Percentiles rank a stretch among this genome's conserved stretches.
phyloP scores from a whole-genome alignment of 2,113 vertebrate genomes.

The Notothenia rossii region DNA sequence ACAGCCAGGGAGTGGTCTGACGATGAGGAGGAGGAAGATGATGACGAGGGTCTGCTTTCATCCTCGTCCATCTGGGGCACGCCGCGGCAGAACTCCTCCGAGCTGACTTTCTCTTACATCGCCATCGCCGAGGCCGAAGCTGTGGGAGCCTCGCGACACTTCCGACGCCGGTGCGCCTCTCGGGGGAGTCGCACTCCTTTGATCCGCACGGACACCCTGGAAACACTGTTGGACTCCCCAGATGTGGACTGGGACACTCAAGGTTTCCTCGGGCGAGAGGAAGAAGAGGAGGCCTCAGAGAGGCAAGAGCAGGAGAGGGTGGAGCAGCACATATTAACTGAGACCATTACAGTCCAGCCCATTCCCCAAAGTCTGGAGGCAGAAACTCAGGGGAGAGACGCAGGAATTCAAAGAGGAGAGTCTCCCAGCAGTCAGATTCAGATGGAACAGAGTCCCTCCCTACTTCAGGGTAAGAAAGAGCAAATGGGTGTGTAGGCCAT shows the following conservation, averaged over 20 bases:
- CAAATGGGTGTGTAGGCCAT: no score
- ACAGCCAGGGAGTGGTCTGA: constrained; percentile 92
- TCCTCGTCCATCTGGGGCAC: constrained; percentile 88
- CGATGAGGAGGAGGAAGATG: constrained; percentile 81
- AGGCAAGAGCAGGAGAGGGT: constrained; percentile 36
- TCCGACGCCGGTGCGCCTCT: constrained; percentile 70
- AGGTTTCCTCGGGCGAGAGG: constrained; percentile 60
- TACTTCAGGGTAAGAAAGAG: constrained; percentile 58
- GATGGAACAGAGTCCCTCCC: constrained; percentile 40
- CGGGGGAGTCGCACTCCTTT: constrained; percentile 70
- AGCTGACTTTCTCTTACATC: constrained; percentile 92
- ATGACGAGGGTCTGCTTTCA: constrained; percentile 80
- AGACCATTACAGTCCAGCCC: constrained; percentile 55
- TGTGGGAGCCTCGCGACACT: constrained; percentile 69
- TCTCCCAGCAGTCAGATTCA: constrained; percentile 9
- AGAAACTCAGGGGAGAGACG: constrained; percentile 53
- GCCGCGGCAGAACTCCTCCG: constrained; percentile 84
- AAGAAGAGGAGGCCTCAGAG: constrained; percentile 58
- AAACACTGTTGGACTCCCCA: constrained; percentile 80
- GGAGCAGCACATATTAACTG: constrained; percentile 42
- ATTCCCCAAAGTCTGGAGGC: constrained; percentile 40
- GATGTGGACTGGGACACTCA: constrained; percentile 81
- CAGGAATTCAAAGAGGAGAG: constrained; percentile 56
- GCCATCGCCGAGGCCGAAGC: constrained; percentile 85
- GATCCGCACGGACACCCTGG: constrained; percentile 80